Base-by-base conservation (phyloP, 2,888 invertebrate species). In the Adineta ricciae region DNA sequence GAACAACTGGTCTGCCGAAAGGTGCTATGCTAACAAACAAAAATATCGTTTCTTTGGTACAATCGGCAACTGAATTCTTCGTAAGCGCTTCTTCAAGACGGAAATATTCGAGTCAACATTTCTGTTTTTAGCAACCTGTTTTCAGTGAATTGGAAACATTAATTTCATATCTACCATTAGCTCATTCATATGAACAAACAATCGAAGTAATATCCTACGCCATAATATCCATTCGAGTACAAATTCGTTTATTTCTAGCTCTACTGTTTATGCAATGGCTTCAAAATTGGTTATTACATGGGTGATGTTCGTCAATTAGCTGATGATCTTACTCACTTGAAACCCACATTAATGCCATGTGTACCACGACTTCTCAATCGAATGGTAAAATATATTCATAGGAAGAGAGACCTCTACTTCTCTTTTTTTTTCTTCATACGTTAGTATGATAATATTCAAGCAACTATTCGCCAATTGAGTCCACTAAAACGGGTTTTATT, bases 1-100 rank as follows among this genome's bases (percentile, higher is more conserved):
- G 97, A 27, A 91, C 91, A 16, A 91, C 91, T 86, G 91, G 91
- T 88, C 95, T 95, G 91, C 97, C 97, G 3, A 96, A 98, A 91
- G 97, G 97, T 83, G 96, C 96, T 24, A 96, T 97, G 96, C 91
- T 98, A 88, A 95, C 96, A 4, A 97, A 98, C 90, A 95, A 94
- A 89, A 97, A 97, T 90, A 94, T 97, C 46, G 96, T 46, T 96
- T 97, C 95, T 91, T 24, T 78, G 36, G 24, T n/a, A 24, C 38
- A 78, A 78, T 21, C 78, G 0, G 78, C 41, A 78, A n/a, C 24
- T 41, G 78, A 78, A 9, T 41, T 24, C 38, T 78, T 78, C 7
- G 78, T 78, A 78, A 41, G 19, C 24, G 19, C 0, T 38, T 8
- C 21, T 36, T 73, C 21, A 8, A 38, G 36, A 32, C 8, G 24